Conservation (phyloP, 2,113 vertebrate genomes). For the Pimephales promelas region DNA sequence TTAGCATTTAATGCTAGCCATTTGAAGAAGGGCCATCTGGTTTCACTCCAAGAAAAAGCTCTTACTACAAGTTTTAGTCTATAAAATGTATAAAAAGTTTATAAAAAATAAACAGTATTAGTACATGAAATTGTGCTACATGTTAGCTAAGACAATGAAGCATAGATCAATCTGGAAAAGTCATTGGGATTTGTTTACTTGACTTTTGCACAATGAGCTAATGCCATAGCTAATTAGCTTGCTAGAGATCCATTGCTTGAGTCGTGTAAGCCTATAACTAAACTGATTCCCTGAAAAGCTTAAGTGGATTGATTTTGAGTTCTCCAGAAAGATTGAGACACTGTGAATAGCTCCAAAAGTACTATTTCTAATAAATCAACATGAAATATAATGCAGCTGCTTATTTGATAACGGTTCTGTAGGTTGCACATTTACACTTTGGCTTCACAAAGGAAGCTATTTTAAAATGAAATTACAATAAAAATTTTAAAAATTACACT, state of each 20-base stretch:
- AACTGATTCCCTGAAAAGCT: conserved; percentile 6
- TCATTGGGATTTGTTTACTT: conserved; percentile 22
- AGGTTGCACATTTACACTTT: too few species aligned
- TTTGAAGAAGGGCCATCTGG: conserved; percentile 17
- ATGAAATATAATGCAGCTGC: not conserved
- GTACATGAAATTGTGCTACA: not conserved
- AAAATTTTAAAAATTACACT: too few species aligned
- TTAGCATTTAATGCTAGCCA: not conserved
- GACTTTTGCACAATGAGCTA: conserved; percentile 4
- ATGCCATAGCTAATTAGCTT: conserved; percentile 29
- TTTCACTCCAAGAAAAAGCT: not conserved
- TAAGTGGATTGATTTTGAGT: conserved; percentile 22
- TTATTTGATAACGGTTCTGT: not conserved
- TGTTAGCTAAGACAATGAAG: not conserved
- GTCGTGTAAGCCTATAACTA: conserved; percentile 1
- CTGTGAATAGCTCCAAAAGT: not conserved
- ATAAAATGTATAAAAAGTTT: too few species aligned
- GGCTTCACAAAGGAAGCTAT: not conserved
- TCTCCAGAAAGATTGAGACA: not conserved
- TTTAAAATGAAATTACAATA: too few species aligned
- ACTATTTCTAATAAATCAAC: not conserved
- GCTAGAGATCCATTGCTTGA: conserved; percentile 10
- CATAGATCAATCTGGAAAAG: not conserved
- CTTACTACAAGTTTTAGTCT: not conserved
- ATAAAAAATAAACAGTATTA: not conserved